Conservation (phyloP, 2,113 vertebrate genomes). For the Vombatus ursinus region DNA sequence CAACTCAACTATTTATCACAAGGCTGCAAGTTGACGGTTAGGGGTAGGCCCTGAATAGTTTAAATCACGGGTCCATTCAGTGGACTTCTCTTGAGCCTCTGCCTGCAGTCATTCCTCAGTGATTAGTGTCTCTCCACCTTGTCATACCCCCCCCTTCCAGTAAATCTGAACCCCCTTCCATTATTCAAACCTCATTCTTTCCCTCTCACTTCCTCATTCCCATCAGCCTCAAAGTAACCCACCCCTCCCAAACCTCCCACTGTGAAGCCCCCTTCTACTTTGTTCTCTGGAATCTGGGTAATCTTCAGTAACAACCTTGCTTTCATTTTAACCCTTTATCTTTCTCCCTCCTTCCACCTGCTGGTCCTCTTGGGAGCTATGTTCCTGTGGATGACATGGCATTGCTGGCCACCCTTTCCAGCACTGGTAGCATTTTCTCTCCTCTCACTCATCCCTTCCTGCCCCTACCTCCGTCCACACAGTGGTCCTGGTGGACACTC, state of each 20-base stretch:
- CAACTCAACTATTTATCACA: not conserved
- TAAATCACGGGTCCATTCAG: not conserved
- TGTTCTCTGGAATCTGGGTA: not conserved
- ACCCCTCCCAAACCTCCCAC: not conserved
- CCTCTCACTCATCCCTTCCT: not conserved
- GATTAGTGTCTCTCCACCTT: not conserved
- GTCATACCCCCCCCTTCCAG: not conserved
- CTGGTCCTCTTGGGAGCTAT: not conserved
- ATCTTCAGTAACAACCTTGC: constrained; percentile 54
- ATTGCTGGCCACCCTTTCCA: not conserved
- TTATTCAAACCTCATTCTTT: not conserved
- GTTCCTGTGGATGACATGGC: too few relatives aligned
- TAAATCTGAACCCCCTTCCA: not conserved
- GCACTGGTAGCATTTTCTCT: not conserved
- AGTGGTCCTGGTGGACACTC: not conserved
- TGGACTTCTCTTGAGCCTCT: not conserved
- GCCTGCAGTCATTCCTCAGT: not conserved
- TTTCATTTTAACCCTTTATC: constrained; percentile 70
- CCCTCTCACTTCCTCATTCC: not conserved
- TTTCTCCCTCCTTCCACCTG: constrained; percentile 81
- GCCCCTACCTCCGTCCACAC: not conserved
- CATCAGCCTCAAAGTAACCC: not conserved
- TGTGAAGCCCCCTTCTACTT: not conserved
- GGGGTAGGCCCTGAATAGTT: not conserved
- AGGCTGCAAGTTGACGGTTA: not conserved